Evolutionary conservation across 2,113 vertebrate genomes (phyloP).

Genomic region (Amazona guildingii): DNA sequence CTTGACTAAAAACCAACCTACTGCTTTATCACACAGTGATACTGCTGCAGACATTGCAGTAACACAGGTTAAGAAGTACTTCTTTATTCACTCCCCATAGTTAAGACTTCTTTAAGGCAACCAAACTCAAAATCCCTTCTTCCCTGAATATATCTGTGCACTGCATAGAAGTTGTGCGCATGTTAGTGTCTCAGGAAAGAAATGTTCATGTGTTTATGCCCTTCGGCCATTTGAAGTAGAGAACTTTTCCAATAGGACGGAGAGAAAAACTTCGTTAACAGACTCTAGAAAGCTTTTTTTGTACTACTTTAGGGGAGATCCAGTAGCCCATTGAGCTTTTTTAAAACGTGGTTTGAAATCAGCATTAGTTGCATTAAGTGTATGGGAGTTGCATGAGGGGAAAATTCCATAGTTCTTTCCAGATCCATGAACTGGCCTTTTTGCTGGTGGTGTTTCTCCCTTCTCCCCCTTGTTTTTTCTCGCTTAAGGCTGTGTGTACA

Average conservation of each 20-base stretch:
- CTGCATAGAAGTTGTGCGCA: neutral
- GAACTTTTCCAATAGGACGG: neutral
- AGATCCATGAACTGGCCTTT: neutral
- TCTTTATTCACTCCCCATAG: neutral
- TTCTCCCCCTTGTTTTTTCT: neutral
- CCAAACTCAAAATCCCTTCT: no score
- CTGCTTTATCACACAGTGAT: neutral
- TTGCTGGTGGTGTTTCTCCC: neutral
- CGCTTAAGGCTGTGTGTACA: neutral
- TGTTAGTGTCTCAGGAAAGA: neutral
- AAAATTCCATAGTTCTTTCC: neutral
- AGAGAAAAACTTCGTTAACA: neutral
- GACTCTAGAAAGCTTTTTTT: neutral
- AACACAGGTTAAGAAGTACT: neutral
- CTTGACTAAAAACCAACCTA: neutral
- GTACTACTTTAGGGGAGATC: neutral
- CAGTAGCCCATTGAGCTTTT: fast-evolving
- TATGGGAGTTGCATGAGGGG: neutral
- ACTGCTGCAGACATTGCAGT: neutral
- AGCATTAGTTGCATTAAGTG: neutral
- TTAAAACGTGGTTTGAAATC: neutral
- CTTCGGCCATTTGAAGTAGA: neutral
- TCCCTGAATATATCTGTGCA: neutral
- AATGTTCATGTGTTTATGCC: fast-evolving
- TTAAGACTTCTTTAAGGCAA: neutral